phyloP scores from a whole-genome alignment of 1,140 invertebrate species.

The Chlorops oryzae region DNA sequence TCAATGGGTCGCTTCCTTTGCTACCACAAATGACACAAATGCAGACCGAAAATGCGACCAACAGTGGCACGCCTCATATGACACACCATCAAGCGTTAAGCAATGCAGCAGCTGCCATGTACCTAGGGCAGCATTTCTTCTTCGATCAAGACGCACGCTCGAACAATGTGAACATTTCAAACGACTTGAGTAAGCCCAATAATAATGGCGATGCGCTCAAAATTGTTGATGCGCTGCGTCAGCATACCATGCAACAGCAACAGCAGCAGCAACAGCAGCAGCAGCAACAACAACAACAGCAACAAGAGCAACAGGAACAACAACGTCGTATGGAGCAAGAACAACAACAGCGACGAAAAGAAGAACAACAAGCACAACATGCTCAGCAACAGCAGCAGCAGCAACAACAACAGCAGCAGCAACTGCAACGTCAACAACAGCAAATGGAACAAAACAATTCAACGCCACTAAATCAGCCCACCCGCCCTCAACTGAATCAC shows the following conservation, averaged over 20 bases:
- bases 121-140: constrained; percentile 66
- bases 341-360: constrained; percentile 51
- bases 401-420: constrained; percentile 46
- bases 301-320: constrained; percentile 52
- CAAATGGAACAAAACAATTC: constrained; percentile 54
- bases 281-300: constrained; percentile 51
- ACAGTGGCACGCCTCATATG: constrained; percentile 39
- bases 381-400: constrained; percentile 51
- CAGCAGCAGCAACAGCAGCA: constrained; percentile 51
- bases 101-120: constrained; percentile 68
- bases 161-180: too few species aligned
- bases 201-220: constrained; percentile 54
- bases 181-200: constrained; percentile 56
- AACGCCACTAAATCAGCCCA: constrained; percentile 49
- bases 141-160: constrained; percentile 68
- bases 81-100: constrained; percentile 56
- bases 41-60: constrained; percentile 21
- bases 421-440: constrained; percentile 47
- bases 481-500: constrained; percentile 40
- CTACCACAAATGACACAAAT: constrained; percentile 56
- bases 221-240: constrained; percentile 52
- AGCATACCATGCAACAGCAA: constrained; percentile 51
- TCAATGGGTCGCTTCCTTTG: constrained; percentile 52
- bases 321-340: constrained; percentile 51
- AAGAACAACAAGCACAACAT: constrained; percentile 42